A percentile compares a stretch with the other conserved stretches of the same genome.
phyloP scores from a whole-genome alignment of 2,888 invertebrate species.

The Hymenopus coronatus region DNA sequence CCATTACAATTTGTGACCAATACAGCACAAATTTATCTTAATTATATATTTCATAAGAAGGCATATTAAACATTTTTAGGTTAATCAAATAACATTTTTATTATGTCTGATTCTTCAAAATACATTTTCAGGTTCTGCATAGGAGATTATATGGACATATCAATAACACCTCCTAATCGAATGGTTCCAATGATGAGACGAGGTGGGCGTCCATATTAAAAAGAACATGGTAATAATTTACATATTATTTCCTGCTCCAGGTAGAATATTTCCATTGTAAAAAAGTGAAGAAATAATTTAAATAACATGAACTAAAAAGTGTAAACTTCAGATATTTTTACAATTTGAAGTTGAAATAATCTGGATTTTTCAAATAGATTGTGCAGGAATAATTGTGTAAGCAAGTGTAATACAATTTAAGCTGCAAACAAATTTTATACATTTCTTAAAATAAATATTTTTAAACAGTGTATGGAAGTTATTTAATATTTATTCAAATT shows the following conservation, averaged over 20 bases:
- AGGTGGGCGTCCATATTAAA: constrained; percentile 43
- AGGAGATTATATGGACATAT: constrained; percentile 97
- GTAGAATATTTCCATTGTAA: not conserved
- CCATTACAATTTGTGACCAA: not conserved
- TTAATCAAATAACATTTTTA: not conserved
- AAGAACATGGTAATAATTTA: not conserved
- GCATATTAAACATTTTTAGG: not conserved
- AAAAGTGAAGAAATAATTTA: not conserved
- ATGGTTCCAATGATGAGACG: constrained; percentile 64
- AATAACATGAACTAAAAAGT: not conserved
- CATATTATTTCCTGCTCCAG: not conserved
- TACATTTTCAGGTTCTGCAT: constrained; percentile 72
- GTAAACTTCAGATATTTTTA: no score
- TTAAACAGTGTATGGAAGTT: not conserved
- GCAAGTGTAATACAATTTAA: not conserved
- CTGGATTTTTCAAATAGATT: no score
- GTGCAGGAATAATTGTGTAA: not conserved
- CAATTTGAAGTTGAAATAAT: no score
- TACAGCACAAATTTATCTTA: not conserved
- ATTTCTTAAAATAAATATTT: not conserved
- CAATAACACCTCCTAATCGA: constrained; percentile 81
- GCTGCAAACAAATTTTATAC: not conserved
- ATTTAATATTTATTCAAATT: not conserved
- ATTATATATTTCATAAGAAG: not conserved
- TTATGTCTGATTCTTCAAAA: no score